A percentile compares a stretch with the other conserved stretches of the same genome.
These are phyloP conservation scores for Sander vitreus DNA, from an alignment of 2,113 vertebrate species.

Conservation along the genomic window DNA sequence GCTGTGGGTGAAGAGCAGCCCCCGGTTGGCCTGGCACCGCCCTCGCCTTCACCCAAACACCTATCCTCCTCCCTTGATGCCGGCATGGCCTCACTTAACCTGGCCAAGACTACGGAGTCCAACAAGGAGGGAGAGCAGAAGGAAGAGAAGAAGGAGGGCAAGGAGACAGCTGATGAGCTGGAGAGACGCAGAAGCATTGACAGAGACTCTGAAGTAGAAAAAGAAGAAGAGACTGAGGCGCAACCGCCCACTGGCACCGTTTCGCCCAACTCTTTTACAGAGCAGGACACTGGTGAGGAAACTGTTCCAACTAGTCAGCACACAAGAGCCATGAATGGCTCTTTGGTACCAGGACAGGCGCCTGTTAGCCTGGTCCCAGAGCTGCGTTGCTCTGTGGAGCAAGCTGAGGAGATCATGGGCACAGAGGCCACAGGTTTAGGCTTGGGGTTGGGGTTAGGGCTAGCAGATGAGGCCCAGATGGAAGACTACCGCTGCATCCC, in stretches of 20 bases:
- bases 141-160: conserved; percentile 35
- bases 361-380: conserved; percentile 51
- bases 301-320: conserved; percentile 45
- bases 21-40: conserved; percentile 3
- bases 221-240: conserved; percentile 43
- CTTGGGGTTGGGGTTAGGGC: conserved; percentile 62
- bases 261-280: conserved; percentile 21
- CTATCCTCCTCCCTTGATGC: conserved; percentile 88
- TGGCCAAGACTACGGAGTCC: conserved; percentile 74
- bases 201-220: conserved; percentile 17
- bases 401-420: conserved; percentile 96
- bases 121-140: conserved; percentile 25
- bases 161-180: conserved; percentile 6
- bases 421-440: conserved; percentile 90
- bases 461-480: conserved; percentile 82
- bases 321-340: conserved; percentile 81
- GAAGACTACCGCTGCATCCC: conserved; percentile 94
- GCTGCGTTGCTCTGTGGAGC: conserved; percentile 92
- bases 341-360: conserved; percentile 70
- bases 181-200: conserved; percentile 59
- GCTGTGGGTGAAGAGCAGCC: conserved; percentile 75
- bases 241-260: conserved; percentile 18
- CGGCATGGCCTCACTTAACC: conserved; percentile 74
- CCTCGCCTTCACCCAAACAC: conserved; percentile 74
- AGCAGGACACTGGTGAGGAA: conserved; percentile 56